These are phyloP conservation scores for Miichthys miiuy DNA, from an alignment of 2,797 vertebrate species.

Conservation along the genomic window DNA sequence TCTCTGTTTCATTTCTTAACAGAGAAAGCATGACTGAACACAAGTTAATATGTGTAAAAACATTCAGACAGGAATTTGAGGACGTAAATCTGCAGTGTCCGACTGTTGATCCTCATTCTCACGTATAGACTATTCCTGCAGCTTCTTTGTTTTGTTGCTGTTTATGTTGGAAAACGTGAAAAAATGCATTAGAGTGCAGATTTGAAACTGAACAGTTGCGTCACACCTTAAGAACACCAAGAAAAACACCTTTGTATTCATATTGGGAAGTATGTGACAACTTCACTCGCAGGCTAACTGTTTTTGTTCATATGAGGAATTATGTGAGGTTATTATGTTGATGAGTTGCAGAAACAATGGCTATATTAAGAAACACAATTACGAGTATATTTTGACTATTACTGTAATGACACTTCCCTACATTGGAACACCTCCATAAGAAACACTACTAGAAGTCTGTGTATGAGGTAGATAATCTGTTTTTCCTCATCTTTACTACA, in stretches of 20 bases:
- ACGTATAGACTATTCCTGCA: background rate
- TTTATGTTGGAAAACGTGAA: background rate
- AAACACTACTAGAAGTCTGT: background rate
- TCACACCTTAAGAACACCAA: background rate
- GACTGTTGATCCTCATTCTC: background rate
- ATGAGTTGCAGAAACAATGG: background rate
- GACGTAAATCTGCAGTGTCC: background rate
- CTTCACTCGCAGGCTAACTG: slow-evolving; percentile 4
- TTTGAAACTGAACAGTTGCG: slow-evolving; percentile 3
- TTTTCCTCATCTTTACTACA: background rate
- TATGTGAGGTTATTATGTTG: background rate
- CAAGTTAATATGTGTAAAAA: slow-evolving; percentile 20
- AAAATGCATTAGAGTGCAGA: background rate
- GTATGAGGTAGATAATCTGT: background rate
- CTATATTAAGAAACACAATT: slow-evolving; percentile 11
- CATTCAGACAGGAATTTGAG: background rate
- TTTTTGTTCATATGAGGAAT: slow-evolving; percentile 20
- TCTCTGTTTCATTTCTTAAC: slow-evolving; percentile 27
- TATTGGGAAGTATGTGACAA: background rate
- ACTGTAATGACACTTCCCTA: background rate
- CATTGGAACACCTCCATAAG: background rate
- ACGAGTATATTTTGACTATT: background rate
- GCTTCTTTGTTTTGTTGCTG: background rate
- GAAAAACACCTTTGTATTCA: slow-evolving; percentile 8
- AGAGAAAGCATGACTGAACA: slow-evolving; percentile 14